Conservation (phyloP, 2,888 invertebrate species). For the Dasysyrphus albostriatus region DNA sequence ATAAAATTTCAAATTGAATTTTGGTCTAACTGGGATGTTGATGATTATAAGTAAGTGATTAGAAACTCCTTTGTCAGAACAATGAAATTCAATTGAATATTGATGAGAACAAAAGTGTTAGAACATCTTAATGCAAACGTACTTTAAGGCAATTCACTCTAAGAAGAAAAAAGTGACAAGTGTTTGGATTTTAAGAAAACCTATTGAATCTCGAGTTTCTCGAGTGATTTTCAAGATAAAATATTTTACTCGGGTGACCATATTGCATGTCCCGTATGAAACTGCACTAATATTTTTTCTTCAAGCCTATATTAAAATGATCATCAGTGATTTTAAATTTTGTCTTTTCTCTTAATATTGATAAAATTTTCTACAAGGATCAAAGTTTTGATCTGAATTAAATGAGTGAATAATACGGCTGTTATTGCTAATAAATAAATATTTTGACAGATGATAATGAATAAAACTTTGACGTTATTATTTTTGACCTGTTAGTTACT, state of each 20-base stretch:
- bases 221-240: not conserved
- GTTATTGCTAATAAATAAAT: too few relatives aligned
- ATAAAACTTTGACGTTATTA: too few relatives aligned
- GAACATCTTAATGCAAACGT: not conserved
- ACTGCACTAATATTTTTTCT: too few relatives aligned
- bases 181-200: slow-evolving; percentile 23
- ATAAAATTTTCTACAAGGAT: too few relatives aligned
- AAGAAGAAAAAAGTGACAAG: slow-evolving; percentile 36
- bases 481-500: too few relatives aligned
- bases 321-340: too few relatives aligned
- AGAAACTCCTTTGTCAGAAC: slow-evolving; percentile 43
- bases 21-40: slow-evolving; percentile 1
- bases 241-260: not conserved
- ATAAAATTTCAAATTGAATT: slow-evolving; percentile 53
- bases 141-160: not conserved
- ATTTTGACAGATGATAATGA: too few relatives aligned
- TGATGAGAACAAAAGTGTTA: slow-evolving; percentile 32
- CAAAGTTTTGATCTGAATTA: too few relatives aligned
- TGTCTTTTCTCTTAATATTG: too few relatives aligned
- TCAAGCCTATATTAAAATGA: too few relatives aligned
- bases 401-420: too few relatives aligned
- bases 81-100: slow-evolving; percentile 58
- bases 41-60: slow-evolving; percentile 20
- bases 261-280: too few relatives aligned
- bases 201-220: not conserved